A percentile compares a stretch with the other conserved stretches of the same genome.
phyloP scores from a whole-genome alignment of 2,113 vertebrate species.

The Trematocara marginatum region DNA sequence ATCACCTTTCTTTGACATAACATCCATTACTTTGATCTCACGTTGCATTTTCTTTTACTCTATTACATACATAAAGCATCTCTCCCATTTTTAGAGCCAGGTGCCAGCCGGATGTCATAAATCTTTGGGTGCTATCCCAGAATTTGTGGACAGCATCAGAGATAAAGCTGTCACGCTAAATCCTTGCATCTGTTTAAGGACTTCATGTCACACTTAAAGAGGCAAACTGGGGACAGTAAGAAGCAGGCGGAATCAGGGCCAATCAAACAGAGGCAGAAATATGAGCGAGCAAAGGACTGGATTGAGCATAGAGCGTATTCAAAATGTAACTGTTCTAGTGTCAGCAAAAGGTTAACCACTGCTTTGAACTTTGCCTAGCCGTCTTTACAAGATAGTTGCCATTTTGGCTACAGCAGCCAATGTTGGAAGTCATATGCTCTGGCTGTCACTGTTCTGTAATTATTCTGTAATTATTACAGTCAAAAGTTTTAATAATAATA shows the following conservation, averaged over 20 bases:
- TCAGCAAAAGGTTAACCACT: slow-evolving; percentile 28
- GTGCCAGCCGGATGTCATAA: slow-evolving; percentile 3
- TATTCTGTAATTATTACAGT: not conserved
- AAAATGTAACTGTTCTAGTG: slow-evolving; percentile 9
- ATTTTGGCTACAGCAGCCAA: not conserved
- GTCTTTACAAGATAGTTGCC: not conserved
- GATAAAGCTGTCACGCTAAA: slow-evolving; percentile 14
- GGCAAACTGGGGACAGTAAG: not conserved
- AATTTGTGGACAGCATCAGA: not conserved
- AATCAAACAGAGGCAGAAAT: not conserved
- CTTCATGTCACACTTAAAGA: not conserved
- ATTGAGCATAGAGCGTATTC: slow-evolving; percentile 22
- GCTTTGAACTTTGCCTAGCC: not conserved
- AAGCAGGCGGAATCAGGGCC: not conserved
- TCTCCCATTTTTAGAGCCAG: not conserved
- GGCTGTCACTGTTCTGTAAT: not conserved
- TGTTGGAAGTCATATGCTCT: not conserved
- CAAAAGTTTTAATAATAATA: not conserved
- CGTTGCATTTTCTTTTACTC: not conserved
- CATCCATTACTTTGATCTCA: not conserved
- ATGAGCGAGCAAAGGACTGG: not conserved
- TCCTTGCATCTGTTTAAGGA: slow-evolving; percentile 10
- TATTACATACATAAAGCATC: not conserved
- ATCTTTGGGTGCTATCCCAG: not conserved
- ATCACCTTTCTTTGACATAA: not conserved